phyloP scores from a whole-genome alignment of 2,888 invertebrate genomes.

The Rhimphoctona megacephalus region DNA sequence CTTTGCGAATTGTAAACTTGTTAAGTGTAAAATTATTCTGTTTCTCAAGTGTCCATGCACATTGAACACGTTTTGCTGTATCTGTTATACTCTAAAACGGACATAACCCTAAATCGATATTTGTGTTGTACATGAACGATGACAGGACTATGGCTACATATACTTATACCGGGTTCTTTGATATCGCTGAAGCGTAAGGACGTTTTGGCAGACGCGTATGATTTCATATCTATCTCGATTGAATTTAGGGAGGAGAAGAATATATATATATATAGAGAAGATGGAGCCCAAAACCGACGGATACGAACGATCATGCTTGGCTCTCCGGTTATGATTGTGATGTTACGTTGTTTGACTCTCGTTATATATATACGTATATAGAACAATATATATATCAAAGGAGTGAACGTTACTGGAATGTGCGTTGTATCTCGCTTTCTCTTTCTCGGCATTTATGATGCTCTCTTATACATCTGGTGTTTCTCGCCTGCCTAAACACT shows the following conservation, averaged over 20 bases:
- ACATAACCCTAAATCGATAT: not conserved
- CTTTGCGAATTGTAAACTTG: not conserved
- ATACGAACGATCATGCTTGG: constrained; percentile 70
- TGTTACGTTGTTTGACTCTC: constrained; percentile 81
- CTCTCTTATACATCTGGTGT: constrained; percentile 38
- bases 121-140: constrained; percentile 12
- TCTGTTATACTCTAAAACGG: not conserved
- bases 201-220: constrained; percentile 79
- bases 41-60: not conserved
- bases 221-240: constrained; percentile 67
- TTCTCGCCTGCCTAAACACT: not conserved
- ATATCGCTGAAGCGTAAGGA: constrained; percentile 84
- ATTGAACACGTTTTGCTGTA: not conserved
- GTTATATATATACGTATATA: constrained; percentile 7
- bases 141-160: not conserved
- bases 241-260: constrained; percentile 49
- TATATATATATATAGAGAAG: constrained; percentile 18
- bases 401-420: constrained; percentile 80
- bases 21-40: not conserved
- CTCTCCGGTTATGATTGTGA: constrained; percentile 83
- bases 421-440: constrained; percentile 63
- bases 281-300: constrained; percentile 26
- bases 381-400: constrained; percentile 18
- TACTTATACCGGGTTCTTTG: constrained; percentile 80
- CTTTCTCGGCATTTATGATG: constrained; percentile 8